Evolutionary conservation across 2,888 invertebrate species (phyloP), one percentile per base, ranked within the genome.

Genomic region (Tenthredo livida): DNA sequence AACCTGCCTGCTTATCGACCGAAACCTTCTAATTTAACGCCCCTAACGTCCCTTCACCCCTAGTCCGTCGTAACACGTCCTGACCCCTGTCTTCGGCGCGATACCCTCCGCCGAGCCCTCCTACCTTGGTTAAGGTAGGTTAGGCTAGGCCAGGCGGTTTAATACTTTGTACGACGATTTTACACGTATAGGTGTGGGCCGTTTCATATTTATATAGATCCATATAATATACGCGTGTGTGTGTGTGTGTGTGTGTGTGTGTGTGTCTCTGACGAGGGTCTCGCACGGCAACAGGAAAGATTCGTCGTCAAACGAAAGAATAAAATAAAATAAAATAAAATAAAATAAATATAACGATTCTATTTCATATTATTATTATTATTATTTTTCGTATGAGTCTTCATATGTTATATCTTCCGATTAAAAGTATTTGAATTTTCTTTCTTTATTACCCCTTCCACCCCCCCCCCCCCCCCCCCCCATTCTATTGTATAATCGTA

Each of bases 1-100:
- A 92, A 91, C 91, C 90, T 89, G 89, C 87, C 89, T 89, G 89
- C 87, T 89, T 88, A 89, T 88, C 88, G 87, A 89, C 84, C 90
- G 85, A 89, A 89, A 89, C 70, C 47, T 17, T 83, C 67, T 65
- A 65, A 70, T 83, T 67, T 70, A 4, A 61, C 72, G 21, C 29
- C 72, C 72, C 72, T 29, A 40, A 43, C 40, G 21, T n/a, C 40
- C n/a, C 9, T 15, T 10, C 9, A n/a, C 9, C 50, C 29, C 50
- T 43, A 43, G 17, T 7, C 9, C 21, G 21, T 73, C 40, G 40
- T 29, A n/a, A 40, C 72, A 21, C 73, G 73, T 73, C 43, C 73
- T 73, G 73, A 43, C 43, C 73, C 73, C 21, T 43, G 25, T 43
- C 40, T 40, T 40, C 33, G 61, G 12, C 67, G 6, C 33, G 67